A percentile compares a stretch with the other conserved stretches of the same genome.
Evolutionary conservation across 1,140 invertebrate genomes (phyloP).

Genomic region (Bactericera cockerelli): DNA sequence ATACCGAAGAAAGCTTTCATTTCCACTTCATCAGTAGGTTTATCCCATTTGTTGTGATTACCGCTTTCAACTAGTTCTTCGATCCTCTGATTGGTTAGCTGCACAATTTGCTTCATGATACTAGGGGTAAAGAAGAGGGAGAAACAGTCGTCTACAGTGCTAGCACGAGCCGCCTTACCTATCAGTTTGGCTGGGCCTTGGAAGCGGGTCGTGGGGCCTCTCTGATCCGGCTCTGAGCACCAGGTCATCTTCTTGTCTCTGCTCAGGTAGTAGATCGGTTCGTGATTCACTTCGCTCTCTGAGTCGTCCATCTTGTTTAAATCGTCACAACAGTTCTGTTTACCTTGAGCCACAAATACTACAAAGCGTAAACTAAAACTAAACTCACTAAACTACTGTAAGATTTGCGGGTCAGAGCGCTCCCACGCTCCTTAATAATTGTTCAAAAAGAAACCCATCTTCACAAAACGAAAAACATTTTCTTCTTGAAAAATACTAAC

Average conservation of each 20-base stretch:
- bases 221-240: neutral
- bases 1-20: neutral
- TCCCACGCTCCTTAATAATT: no score
- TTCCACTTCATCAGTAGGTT: neutral
- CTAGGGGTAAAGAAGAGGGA: neutral
- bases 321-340: no score
- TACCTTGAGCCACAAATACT: no score
- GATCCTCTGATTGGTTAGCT: neutral
- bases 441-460: no score
- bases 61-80: neutral
- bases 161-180: neutral
- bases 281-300: no score
- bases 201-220: neutral
- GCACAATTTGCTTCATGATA: neutral
- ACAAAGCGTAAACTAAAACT: no score
- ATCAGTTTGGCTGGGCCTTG: neutral
- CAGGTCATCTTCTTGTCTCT: neutral
- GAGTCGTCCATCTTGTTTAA: no score
- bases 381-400: no score
- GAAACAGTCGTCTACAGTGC: neutral
- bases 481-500: no score
- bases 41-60: neutral
- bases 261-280: neutral
- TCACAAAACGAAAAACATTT: no score
- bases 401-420: no score